Evolutionary conservation across 2,888 invertebrate genomes (phyloP), one percentile per base, ranked within the genome.

Genomic region (Apotomis turbidana): DNA sequence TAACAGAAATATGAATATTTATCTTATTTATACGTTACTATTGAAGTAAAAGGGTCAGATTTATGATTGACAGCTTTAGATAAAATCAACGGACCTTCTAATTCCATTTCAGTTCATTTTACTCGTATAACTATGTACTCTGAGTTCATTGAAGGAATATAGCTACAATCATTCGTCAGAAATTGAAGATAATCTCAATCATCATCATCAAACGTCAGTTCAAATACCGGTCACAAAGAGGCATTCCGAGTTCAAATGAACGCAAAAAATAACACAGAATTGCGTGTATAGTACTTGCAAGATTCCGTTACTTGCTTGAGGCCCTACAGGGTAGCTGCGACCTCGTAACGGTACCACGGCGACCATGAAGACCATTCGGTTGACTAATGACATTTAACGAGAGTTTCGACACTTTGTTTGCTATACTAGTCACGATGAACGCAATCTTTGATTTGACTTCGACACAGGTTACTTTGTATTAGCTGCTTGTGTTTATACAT

Each of bases 1-100:
- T 75, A 79, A 76, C 78, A 79, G 78, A 82, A 85, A 85, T 86
- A 88, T 89, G 88, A 90, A 91, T 93, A 91, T 90, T 90, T 81
- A 82, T 81, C 88, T 86, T 87, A 84, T 75, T 88, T 85, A 87
- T 88, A 81, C 81, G 76, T 79, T 80, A 80, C 77, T 75, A 78
- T 67, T 61, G 44, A 51, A 66, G 62, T 60, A 60, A 74, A 75
- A 82, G 82, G 81, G 78, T 75, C 77, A 73, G 61, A 64, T 64
- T 75, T 78, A 68, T 83, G 85, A 85, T 83, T 86, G 87, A 82
- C 85, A 70, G 77, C 41, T 52, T 12, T 13, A 51, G 57, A 57
- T 63, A 52, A 59, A 52, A 41, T 44, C 46, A 63, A 68, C 68
- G 68, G 52, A 68, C 15, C 12, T 71, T 66, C 49, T 49, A 1